Conservation (phyloP, 2,888 invertebrate genomes). For the Drosophila melanosoma region DNA sequence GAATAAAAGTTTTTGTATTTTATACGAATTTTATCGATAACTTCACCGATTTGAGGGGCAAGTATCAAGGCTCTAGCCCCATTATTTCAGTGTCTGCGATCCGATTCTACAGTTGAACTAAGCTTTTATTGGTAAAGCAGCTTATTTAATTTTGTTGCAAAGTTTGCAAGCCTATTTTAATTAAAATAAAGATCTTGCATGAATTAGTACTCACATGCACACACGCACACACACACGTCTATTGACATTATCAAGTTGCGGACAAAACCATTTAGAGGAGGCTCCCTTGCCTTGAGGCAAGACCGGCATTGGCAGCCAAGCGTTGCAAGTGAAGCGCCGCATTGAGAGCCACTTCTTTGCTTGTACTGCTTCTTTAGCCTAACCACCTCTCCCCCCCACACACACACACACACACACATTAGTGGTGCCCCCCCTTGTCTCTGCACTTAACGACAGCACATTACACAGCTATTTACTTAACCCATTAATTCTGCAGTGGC, state of each 20-base stretch:
- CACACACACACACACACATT: not conserved
- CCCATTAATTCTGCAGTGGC: conserved; percentile 68
- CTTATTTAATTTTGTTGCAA: not conserved
- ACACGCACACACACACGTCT: not conserved
- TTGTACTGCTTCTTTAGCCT: not conserved
- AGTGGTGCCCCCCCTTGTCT: not conserved
- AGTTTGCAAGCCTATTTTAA: not conserved
- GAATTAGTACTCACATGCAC: not conserved
- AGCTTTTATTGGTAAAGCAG: not conserved
- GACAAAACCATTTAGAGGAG: conserved; percentile 14
- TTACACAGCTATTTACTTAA: conserved; percentile 77
- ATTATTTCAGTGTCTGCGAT: too few species aligned
- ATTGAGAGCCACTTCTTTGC: conserved; percentile 11
- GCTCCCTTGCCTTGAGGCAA: not conserved
- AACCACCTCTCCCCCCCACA: not conserved
- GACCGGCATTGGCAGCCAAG: conserved; percentile 39
- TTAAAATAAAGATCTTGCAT: conserved; percentile 7
- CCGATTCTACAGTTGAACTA: too few species aligned
- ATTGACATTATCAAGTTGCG: conserved; percentile 30
- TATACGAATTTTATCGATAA: too few species aligned
- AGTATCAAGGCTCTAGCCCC: too few species aligned
- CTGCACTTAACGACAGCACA: conserved; percentile 32
- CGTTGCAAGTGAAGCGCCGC: conserved; percentile 32
- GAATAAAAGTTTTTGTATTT: too few species aligned
- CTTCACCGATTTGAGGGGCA: too few species aligned